Evolutionary conservation across 2,797 vertebrate genomes (phyloP).

Genomic region (Sebastes nivosus): DNA sequence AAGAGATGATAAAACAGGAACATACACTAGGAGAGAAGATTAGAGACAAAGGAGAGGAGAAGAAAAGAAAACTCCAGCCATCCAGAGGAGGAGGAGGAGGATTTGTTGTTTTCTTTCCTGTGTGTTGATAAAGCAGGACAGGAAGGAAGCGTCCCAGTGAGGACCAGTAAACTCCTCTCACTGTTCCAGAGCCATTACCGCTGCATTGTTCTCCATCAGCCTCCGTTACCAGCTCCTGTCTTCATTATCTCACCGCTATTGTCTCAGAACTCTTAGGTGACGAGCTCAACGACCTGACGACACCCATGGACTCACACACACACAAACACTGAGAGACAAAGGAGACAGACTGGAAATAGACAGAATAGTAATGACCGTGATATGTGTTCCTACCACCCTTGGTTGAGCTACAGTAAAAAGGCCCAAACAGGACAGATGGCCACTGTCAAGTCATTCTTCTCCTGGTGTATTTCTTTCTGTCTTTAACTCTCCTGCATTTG

Average conservation of each 20-base stretch:
- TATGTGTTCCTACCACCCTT: conserved; percentile 25
- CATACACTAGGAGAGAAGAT: neutral
- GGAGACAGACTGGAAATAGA: conserved; percentile 12
- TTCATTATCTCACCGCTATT: conserved; percentile 72
- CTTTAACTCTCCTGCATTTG: conserved; percentile 12
- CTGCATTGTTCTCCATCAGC: conserved; percentile 61
- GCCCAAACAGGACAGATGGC: conserved; percentile 57
- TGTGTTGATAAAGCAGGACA: conserved; percentile 64
- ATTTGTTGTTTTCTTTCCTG: conserved; percentile 63
- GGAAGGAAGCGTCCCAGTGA: conserved; percentile 55
- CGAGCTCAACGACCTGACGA: conserved; percentile 51
- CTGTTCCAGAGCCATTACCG: conserved; percentile 42
- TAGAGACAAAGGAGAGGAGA: neutral
- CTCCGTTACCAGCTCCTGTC: conserved; percentile 31
- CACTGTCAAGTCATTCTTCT: conserved; percentile 49
- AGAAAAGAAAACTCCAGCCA: conserved; percentile 15
- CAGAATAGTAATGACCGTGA: conserved; percentile 44
- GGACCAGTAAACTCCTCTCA: conserved; percentile 51
- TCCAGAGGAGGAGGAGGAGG: conserved; percentile 5
- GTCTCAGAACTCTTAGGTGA: conserved; percentile 64
- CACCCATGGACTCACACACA: conserved; percentile 2
- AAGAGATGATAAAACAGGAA: neutral
- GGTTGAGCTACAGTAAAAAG: conserved; percentile 42
- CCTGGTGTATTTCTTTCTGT: conserved; percentile 29
- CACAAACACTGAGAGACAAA: conserved; percentile 22